A percentile compares a stretch with the other conserved stretches of the same genome.
phyloP scores from a whole-genome alignment of 1,140 invertebrate species.

The Bombus ignitus region DNA sequence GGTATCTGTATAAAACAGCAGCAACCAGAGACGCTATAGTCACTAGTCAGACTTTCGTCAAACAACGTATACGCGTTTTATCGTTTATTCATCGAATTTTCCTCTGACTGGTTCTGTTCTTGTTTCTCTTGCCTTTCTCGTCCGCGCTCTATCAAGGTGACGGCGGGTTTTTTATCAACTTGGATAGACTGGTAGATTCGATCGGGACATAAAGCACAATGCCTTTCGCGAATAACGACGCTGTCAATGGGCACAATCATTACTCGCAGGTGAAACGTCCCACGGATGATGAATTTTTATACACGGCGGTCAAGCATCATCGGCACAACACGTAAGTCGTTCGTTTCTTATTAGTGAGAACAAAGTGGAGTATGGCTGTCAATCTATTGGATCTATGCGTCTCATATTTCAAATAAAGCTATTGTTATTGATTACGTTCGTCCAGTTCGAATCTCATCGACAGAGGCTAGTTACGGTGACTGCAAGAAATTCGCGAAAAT shows the following conservation, averaged over 20 bases:
- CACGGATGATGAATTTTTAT: constrained; percentile 73
- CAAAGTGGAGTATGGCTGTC: background rate
- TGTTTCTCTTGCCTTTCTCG: no score
- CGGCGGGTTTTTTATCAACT: background rate
- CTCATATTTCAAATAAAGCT: no score
- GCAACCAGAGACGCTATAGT: constrained; percentile 1
- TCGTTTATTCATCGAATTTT: background rate
- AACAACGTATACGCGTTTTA: constrained; percentile 3
- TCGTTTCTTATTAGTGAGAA: background rate
- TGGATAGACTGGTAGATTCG: no score
- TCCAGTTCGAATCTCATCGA: background rate
- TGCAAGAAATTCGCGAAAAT: background rate
- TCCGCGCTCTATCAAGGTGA: background rate
- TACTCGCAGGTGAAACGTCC: constrained; percentile 61
- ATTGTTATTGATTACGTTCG: background rate
- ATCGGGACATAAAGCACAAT: constrained; percentile 76
- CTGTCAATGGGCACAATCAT: constrained; percentile 65
- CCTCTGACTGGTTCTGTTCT: background rate
- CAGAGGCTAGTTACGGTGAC: background rate
- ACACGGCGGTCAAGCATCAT: constrained; percentile 69
- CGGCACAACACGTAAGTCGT: constrained; percentile 73
- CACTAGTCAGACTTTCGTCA: constrained; percentile 34
- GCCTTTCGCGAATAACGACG: constrained; percentile 85
- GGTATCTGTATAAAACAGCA: constrained; percentile 57
- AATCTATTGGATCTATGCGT: no score